Evolutionary conservation across 2,797 vertebrate genomes (phyloP), one percentile per base, ranked within the genome.

Genomic region (Sebastes ruberrimus): DNA sequence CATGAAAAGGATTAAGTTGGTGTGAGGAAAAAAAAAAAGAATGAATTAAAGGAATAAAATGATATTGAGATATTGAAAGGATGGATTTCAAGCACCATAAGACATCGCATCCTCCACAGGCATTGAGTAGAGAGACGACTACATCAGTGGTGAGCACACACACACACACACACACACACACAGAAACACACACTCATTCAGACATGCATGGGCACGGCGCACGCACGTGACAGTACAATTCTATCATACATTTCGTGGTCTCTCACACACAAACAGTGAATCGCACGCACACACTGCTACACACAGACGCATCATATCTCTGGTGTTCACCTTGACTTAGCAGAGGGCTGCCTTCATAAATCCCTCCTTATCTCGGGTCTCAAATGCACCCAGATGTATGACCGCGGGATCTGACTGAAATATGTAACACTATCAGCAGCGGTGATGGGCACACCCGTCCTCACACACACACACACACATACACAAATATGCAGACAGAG

Each of bases 341-440:
- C 85, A 82, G 61, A 88, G 76, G 76, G 84, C 85, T 86, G 82
- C 62, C 66, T 91, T 87, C 80, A 92, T 93, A 93, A 95, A 96
- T 93, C 94, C 92, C 73, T 57, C n/a, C 88, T 95, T 95, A 95
- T 95, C 94, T 86, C 28, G 0, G 52, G 80, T 91, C 93, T 93
- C 90, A 90, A 91, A 91, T 76, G 81, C 86, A 86, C 71, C 71
- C 71, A 87, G 90, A 92, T 92, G 71, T 86, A 91, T 89, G 85
- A 88, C 85, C 23, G 55, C 70, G 88, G 76, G 88, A 89, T 89
- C 90, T 82, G 83, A 84, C 78, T 85, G 86, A 92, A 92, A 92
- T 89, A 86, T 90, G 83, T 88, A 90, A 91, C 81, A 42, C 79
- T 81, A 84, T 88, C 89, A 82, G 56, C 72, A 59, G 77, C 46